Conservation (phyloP, 1,140 invertebrate species). For the Doryteuthis pealeii region DNA sequence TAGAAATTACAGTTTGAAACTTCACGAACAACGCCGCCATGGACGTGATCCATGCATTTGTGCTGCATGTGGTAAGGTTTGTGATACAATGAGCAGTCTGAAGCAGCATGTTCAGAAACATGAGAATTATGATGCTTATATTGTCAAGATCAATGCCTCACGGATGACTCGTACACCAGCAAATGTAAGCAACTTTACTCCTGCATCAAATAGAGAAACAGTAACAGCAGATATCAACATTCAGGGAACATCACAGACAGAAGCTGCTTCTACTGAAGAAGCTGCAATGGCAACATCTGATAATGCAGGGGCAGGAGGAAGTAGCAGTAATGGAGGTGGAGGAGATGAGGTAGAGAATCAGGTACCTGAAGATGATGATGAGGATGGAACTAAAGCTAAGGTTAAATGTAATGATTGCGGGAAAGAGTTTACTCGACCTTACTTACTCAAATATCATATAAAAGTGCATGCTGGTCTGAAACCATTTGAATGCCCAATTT, state of each 20-base stretch:
- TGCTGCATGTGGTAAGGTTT: constrained; percentile 60
- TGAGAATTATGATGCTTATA: constrained; percentile 73
- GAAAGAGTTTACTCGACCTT: constrained; percentile 45
- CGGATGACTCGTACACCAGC: constrained; percentile 62
- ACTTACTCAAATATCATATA: constrained; percentile 45
- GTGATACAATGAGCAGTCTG: constrained; percentile 34
- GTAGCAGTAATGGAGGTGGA: constrained; percentile 15
- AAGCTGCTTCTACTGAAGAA: constrained; percentile 50
- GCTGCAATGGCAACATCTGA: constrained; percentile 19
- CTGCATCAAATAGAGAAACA: background rate
- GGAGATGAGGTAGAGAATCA: constrained; percentile 8
- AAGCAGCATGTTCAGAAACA: constrained; percentile 45
- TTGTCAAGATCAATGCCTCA: constrained; percentile 73
- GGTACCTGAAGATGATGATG: constrained; percentile 15
- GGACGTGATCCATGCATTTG: constrained; percentile 63
- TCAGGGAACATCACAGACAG: background rate
- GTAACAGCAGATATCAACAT: background rate
- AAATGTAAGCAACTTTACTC: background rate
- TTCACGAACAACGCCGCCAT: constrained; percentile 62
- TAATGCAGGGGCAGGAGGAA: background rate
- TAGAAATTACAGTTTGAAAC: constrained; percentile 62
- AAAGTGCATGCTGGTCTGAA: constrained; percentile 64
- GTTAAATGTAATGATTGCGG: constrained; percentile 50
- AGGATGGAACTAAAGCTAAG: constrained; percentile 32
- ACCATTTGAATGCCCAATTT: constrained; percentile 66